These are phyloP conservation scores for Lycodopsis pacificus DNA, from an alignment of 2,797 vertebrate genomes.

Conservation along the genomic window DNA sequence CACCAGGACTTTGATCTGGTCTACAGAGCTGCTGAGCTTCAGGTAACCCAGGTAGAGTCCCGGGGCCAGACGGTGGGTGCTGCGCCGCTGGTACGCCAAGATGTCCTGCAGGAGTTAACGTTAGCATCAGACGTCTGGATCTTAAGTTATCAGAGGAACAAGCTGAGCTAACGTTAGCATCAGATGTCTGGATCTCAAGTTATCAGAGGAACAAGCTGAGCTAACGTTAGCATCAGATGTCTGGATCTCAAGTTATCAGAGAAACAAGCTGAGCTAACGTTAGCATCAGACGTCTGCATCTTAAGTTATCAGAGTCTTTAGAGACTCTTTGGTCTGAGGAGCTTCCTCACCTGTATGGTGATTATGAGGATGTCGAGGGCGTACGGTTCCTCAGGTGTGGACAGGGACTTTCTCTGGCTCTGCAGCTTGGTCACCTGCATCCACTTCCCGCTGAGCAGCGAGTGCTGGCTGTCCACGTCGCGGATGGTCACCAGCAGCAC, in stretches of 20 bases:
- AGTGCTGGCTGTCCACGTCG: conserved; percentile 92
- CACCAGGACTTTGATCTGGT: conserved; percentile 97
- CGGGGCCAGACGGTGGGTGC: conserved; percentile 89
- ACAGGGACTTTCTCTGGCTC: conserved; percentile 98
- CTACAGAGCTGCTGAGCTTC: conserved; percentile 98
- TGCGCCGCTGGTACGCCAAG: conserved; percentile 91
- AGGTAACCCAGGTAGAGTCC: conserved; percentile 96
- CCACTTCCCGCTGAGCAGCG: conserved; percentile 95
- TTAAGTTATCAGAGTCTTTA: not conserved
- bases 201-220: too few species aligned
- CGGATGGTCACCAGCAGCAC: conserved; percentile 93
- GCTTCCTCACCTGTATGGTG: conserved; percentile 91
- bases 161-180: too few species aligned
- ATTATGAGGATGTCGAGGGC: conserved; percentile 97
- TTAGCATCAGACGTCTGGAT: too few species aligned
- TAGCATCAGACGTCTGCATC: too few species aligned
- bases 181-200: too few species aligned
- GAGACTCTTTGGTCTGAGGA: too few species aligned
- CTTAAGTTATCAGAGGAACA: too few species aligned
- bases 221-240: too few species aligned
- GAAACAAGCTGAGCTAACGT: too few species aligned
- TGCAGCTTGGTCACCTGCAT: conserved; percentile 96
- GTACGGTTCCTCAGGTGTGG: conserved; percentile 96
- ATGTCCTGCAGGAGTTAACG: conserved; percentile 85
- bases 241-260: too few species aligned